Evolutionary conservation across 2,113 vertebrate species (phyloP), one percentile per base, ranked within the genome.

Genomic region (Galemys pyrenaicus): DNA sequence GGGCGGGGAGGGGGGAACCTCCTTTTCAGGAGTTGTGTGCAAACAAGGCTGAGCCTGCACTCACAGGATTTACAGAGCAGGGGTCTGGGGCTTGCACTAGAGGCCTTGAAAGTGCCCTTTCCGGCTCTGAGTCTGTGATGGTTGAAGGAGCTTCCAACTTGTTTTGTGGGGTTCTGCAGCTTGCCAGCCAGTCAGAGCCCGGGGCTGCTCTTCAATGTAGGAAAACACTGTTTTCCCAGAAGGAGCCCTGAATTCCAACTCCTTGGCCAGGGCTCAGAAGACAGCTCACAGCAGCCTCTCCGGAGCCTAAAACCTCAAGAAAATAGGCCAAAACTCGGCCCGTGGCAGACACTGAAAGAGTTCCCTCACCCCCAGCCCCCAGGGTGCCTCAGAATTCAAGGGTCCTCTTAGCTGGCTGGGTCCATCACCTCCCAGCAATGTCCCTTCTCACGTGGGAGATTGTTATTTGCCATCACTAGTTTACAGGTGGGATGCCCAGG

Each of bases 281-380:
- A 90, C 46, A 90, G 92, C 84, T 94, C 87, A 83, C 4, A 0
- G 71, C 87, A 89, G 95, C 92, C 95, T 93, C 84, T 95, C 89
- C 94, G 89, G 87, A 94, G 92, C 84, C 80, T 87, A 82, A 92
- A 97, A 92, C 89, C 87, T 87, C 84, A 95, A 87, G 92, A 95
- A 96, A 95, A 95, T 91, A 79, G 92, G 89, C 95, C 95, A 78
- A 77, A 96, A 95, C 60, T 92, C 95, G 93, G 89, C 80, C 94
- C 70, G 44, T 17, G 17, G 49, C 56, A 82, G 68, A 64, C 88
- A 71, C 54, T 28, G 24, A 65, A 68, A 60, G 65, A 39, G 46
- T 44, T 30, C 44, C 87, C 73, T 85, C 20, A 77, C 35, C 32
- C 60, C 11, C 26, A 24, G 5, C 22, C 19, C 22, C 56, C 3